Percentiles rank a stretch among this genome's conserved stretches.
phyloP scores from a whole-genome alignment of 1,140 invertebrate genomes.

The Mamestra configurata region DNA sequence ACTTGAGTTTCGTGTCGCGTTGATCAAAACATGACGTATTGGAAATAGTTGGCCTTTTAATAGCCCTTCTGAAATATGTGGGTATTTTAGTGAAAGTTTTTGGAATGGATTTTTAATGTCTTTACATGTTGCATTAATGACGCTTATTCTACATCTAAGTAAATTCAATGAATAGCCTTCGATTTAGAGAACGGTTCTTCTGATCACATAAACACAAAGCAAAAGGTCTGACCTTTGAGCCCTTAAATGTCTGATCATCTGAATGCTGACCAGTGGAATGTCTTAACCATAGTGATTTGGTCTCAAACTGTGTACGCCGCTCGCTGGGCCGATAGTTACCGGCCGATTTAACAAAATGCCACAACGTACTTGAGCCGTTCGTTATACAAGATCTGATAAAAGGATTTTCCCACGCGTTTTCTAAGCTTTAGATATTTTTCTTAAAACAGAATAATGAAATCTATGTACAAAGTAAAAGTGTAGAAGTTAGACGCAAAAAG shows the following conservation, averaged over 20 bases:
- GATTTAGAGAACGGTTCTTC: not conserved
- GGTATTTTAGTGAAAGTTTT: not conserved
- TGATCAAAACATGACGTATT: too few species aligned
- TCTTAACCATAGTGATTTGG: slow-evolving; percentile 36
- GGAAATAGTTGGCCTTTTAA: too few species aligned
- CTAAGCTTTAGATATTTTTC: not conserved
- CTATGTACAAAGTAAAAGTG: not conserved
- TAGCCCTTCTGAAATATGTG: too few species aligned
- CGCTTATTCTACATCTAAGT: not conserved
- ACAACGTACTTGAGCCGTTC: not conserved
- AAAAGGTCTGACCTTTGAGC: slow-evolving; percentile 13
- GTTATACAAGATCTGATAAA: not conserved
- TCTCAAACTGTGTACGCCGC: slow-evolving; percentile 13
- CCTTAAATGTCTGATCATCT: not conserved
- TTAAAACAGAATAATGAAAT: not conserved
- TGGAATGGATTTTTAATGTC: not conserved
- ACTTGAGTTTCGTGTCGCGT: not conserved
- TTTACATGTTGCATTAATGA: not conserved
- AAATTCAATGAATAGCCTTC: not conserved
- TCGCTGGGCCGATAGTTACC: slow-evolving; percentile 19
- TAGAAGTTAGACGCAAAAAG: not conserved
- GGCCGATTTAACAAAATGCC: slow-evolving; percentile 33
- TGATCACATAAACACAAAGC: not conserved
- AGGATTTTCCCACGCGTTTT: slow-evolving; percentile 9
- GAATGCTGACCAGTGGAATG: slow-evolving; percentile 7